Evolutionary conservation across 1,140 invertebrate species (phyloP).

Genomic region (Drosophila asahinai): DNA sequence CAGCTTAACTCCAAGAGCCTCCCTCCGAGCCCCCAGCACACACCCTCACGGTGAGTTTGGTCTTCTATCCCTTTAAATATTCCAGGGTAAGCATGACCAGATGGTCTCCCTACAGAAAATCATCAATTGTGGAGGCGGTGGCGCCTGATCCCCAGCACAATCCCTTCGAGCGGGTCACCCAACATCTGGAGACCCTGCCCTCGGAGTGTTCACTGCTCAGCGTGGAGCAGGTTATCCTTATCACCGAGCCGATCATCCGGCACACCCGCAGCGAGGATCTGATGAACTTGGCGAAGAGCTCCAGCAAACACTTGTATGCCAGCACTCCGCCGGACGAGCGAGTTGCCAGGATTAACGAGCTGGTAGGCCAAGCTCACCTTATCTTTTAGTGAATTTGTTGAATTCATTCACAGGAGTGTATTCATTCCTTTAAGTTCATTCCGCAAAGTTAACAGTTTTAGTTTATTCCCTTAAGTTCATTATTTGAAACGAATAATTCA

Average conservation of each 20-base stretch:
- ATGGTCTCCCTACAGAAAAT: constrained; percentile 49
- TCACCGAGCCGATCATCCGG: constrained; percentile 75
- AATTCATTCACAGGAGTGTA: background rate
- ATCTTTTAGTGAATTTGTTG: too few species aligned
- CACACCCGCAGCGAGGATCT: constrained; percentile 87
- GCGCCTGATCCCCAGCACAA: constrained; percentile 36
- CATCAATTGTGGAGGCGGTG: constrained; percentile 67
- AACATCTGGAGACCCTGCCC: constrained; percentile 73
- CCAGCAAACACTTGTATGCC: constrained; percentile 90
- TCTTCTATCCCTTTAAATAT: too few species aligned
- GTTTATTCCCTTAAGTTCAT: too few species aligned
- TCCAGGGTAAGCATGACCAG: background rate
- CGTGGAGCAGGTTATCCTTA: constrained; percentile 68
- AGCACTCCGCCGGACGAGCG: constrained; percentile 87
- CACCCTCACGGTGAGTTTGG: constrained; percentile 82
- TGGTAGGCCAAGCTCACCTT: constrained; percentile 86
- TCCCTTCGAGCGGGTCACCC: constrained; percentile 76
- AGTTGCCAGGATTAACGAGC: constrained; percentile 88
- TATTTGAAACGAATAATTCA: too few species aligned
- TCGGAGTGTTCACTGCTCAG: constrained; percentile 57
- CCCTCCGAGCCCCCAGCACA: constrained; percentile 90
- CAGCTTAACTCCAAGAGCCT: constrained; percentile 86
- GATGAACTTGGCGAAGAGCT: constrained; percentile 91
- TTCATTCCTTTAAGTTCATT: too few species aligned
- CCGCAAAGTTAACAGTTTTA: too few species aligned